Evolutionary conservation across 2,797 vertebrate genomes (phyloP).

Genomic region (Argyrosomus regius): DNA sequence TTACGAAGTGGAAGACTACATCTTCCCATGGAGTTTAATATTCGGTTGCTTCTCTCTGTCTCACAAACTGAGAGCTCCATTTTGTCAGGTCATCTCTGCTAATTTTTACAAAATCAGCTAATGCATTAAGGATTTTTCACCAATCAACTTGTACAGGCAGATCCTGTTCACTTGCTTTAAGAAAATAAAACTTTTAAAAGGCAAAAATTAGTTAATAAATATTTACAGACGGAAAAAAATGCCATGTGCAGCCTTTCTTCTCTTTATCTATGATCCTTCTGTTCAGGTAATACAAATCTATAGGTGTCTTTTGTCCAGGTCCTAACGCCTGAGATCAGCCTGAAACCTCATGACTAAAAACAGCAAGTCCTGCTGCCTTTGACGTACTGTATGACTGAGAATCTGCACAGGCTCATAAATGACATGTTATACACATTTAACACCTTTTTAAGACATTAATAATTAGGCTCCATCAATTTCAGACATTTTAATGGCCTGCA

Average conservation of each 20-base stretch:
- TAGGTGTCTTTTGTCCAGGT: slow-evolving; percentile 1
- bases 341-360: neutral
- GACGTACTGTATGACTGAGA: slow-evolving; percentile 11
- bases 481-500: slow-evolving; percentile 18
- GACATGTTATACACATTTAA: slow-evolving; percentile 27
- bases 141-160: neutral
- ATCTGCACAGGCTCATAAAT: neutral
- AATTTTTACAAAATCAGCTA: neutral
- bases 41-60: too few relatives aligned
- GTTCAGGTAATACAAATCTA: neutral
- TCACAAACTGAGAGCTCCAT: too few relatives aligned
- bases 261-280: neutral
- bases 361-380: neutral
- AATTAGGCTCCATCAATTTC: slow-evolving; percentile 21
- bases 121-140: neutral
- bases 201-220: neutral
- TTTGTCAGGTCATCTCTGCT: neutral
- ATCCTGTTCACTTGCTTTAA: neutral
- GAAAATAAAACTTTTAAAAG: neutral
- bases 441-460: slow-evolving; percentile 19
- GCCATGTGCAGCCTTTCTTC: neutral
- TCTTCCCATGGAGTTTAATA: slow-evolving; percentile 2
- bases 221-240: neutral
- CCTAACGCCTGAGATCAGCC: neutral
- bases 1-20: neutral